Evolutionary conservation across 1,140 invertebrate genomes (phyloP), one percentile per base, ranked within the genome.

Genomic region (Trachymyrmex cornetzi): DNA sequence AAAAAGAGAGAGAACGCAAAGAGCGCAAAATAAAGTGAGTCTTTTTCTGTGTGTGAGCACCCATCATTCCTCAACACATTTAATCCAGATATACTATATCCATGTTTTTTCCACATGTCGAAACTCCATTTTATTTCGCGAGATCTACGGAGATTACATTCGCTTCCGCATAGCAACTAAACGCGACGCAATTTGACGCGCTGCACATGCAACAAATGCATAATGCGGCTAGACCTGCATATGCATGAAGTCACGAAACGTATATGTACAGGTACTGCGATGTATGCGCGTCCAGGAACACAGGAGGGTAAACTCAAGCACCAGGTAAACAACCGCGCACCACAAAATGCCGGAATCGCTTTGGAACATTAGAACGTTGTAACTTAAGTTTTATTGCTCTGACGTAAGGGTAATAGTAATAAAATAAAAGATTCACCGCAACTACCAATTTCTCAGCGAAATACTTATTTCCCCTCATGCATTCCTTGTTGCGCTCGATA

Each of bases 191-290:
- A 80, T 75, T 87, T 90, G 85, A 79, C 67, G 57, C 44, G 53
- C 66, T 38, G 74, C 87, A 91, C 87, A 90, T 87, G 88, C 88
- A 82, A 90, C 91, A 90, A 88, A 89, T 90, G 89, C 88, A 88
- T 88, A 85, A 90, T 88, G 88, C 71, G 88, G 85, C 82, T 16
- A 61, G 59, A 81, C 72, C 55, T 84, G 64, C 63, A 81, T 87
- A 86, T 90, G 89, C 57, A 86, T 89, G 67, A 50, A 84, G 80
- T 74, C 55, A 61, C 80, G 88, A 48, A 48, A 61, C 55, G 48
- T 57, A 77, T 72, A 75, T 57, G 24, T 22, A 12, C 34, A 75
- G 44, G 59, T 72, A 75, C 27, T 57, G 30, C 50, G 9, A 57
- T 64, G 30, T 59, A 61, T 27, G 55, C 71, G 82, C 85, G 64